phyloP scores from a whole-genome alignment of 1,140 invertebrate genomes.

The Dendroctonus valens region DNA sequence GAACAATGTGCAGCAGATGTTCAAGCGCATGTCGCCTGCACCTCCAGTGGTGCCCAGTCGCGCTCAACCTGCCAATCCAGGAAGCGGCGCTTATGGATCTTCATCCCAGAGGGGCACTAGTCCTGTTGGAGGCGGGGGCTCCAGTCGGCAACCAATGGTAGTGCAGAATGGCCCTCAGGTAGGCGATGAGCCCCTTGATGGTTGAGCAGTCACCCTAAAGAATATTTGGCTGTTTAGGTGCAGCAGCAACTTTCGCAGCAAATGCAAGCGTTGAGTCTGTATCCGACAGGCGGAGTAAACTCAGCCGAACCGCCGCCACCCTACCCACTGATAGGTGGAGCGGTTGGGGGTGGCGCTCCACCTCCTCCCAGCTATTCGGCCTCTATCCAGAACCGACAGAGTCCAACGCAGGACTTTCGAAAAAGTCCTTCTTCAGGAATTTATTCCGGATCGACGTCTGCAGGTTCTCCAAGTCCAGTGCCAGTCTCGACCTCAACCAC shows the following conservation, averaged over 20 bases:
- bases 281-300: conserved; percentile 58
- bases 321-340: conserved; percentile 64
- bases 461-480: conserved; percentile 75
- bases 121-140: conserved; percentile 43
- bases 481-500: conserved; percentile 64
- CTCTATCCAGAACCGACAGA: conserved; percentile 82
- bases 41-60: conserved; percentile 60
- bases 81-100: conserved; percentile 49
- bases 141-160: conserved; percentile 67
- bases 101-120: conserved; percentile 69
- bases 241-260: conserved; percentile 84
- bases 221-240: conserved; percentile 14
- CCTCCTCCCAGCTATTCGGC: conserved; percentile 80
- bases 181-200: background rate
- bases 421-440: conserved; percentile 73
- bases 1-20: conserved; percentile 74
- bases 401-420: conserved; percentile 73
- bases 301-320: conserved; percentile 72
- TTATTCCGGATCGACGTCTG: conserved; percentile 75
- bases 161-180: conserved; percentile 78
- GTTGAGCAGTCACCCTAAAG: background rate
- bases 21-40: conserved; percentile 83
- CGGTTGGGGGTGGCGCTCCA: conserved; percentile 61
- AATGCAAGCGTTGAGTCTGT: conserved; percentile 81
- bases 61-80: conserved; percentile 56